phyloP scores from a whole-genome alignment of 1,140 invertebrate species.

The Ridgeia piscesae region DNA sequence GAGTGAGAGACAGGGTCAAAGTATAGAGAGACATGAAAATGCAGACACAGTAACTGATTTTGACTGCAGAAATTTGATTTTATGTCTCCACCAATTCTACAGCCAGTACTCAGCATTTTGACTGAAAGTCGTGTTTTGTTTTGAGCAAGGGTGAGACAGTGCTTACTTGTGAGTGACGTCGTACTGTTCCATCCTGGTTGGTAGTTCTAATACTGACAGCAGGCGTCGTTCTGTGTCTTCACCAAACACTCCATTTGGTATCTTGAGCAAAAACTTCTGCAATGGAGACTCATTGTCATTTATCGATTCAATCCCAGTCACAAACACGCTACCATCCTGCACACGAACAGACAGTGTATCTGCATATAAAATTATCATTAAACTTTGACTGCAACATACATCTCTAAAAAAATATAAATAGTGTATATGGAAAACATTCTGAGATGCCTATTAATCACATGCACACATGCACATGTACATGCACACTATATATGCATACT shows the following conservation, averaged over 20 bases:
- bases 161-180: constrained; percentile 87
- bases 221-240: constrained; percentile 85
- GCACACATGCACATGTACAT: no score
- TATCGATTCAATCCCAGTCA: background rate
- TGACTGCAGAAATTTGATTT: background rate
- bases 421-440: no score
- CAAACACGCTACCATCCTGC: background rate
- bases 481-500: no score
- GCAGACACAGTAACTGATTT: background rate
- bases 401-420: background rate
- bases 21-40: no score
- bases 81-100: no score
- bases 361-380: no score
- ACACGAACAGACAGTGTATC: no score
- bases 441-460: no score
- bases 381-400: background rate
- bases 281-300: background rate
- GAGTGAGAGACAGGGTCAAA: no score
- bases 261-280: constrained; percentile 87
- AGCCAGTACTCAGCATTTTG: no score
- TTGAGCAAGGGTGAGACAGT: background rate
- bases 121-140: no score
- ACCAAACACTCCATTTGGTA: constrained; percentile 94
- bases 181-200: constrained; percentile 75
- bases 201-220: constrained; percentile 79